Evolutionary conservation across 2,797 vertebrate genomes (phyloP).

Genomic region (Neolamprologus multifasciatus): DNA sequence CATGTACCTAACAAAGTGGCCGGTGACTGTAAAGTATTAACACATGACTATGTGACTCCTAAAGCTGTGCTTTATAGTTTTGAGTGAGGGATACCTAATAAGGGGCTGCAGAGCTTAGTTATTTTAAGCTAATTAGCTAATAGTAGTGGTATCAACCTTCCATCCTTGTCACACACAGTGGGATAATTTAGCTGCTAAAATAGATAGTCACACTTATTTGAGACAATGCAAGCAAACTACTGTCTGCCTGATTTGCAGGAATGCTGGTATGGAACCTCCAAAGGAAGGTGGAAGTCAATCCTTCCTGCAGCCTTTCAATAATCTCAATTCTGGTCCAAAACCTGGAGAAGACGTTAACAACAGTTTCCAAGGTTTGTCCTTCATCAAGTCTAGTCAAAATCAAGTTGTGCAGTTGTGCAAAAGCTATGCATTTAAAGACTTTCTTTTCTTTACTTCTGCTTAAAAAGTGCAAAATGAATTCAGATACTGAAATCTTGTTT

Average conservation of each 20-base stretch:
- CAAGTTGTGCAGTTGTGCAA: background rate
- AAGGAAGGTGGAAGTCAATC: background rate
- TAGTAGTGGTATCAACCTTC: background rate
- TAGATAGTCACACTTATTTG: background rate
- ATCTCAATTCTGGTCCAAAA: background rate
- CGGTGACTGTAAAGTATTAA: background rate
- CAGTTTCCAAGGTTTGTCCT: background rate
- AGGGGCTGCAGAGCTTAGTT: background rate
- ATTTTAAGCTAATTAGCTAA: background rate
- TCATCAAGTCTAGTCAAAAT: background rate
- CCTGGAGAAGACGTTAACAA: background rate
- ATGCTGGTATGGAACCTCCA: background rate
- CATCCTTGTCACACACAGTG: background rate
- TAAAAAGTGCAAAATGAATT: background rate
- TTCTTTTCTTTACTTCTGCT: background rate
- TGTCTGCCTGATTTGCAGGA: background rate
- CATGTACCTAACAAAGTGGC: background rate
- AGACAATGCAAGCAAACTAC: background rate
- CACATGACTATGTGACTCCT: background rate
- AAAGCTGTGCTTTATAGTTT: background rate
- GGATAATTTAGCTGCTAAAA: background rate
- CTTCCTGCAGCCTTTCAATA: background rate
- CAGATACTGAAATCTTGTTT: background rate
- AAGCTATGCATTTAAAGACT: background rate
- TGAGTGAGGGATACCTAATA: background rate